Conservation (phyloP, 2,888 invertebrate species). For the Salpingus planirostris region DNA sequence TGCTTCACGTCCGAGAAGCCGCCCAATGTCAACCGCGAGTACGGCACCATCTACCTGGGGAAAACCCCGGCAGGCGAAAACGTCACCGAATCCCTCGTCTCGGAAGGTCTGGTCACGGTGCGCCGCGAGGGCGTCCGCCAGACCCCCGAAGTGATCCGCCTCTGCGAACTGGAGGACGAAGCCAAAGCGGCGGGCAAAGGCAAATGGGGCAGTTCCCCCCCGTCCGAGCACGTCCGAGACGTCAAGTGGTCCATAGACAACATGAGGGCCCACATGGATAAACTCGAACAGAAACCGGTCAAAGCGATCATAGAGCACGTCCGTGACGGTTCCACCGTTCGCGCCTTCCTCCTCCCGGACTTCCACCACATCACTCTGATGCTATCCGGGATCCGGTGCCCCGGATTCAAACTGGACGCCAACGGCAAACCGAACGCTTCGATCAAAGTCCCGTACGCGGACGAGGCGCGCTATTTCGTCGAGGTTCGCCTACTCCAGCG, state of each 20-base stretch:
- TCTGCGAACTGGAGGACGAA: slow-evolving; percentile 80
- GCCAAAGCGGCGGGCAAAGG: slow-evolving; percentile 86
- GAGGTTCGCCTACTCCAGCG: slow-evolving; percentile 86
- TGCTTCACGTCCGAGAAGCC: slow-evolving; percentile 77
- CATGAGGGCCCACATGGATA: slow-evolving; percentile 67
- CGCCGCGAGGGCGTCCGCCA: slow-evolving; percentile 55
- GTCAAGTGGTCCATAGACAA: slow-evolving; percentile 87
- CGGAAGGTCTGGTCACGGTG: slow-evolving; percentile 84
- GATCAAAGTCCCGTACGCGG: slow-evolving; percentile 61
- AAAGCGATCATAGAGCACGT: slow-evolving; percentile 96
- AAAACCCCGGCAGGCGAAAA: slow-evolving; percentile 73
- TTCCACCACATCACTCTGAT: slow-evolving; percentile 89
- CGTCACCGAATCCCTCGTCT: slow-evolving; percentile 76
- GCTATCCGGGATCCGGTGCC: slow-evolving; percentile 89
- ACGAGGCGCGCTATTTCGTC: slow-evolving; percentile 90
- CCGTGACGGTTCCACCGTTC: slow-evolving; percentile 91
- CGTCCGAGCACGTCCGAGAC: slow-evolving; percentile 65
- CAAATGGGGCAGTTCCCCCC: slow-evolving; percentile 50
- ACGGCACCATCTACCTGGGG: slow-evolving; percentile 79
- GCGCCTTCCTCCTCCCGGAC: slow-evolving; percentile 84
- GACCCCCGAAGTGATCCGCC: slow-evolving; percentile 56
- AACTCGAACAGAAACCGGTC: slow-evolving; percentile 75
- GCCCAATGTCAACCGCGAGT: slow-evolving; percentile 75
- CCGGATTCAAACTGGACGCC: slow-evolving; percentile 68
- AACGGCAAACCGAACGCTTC: slow-evolving; percentile 62